Percentiles rank a stretch among this genome's conserved stretches.
phyloP scores from a whole-genome alignment of 2,113 vertebrate genomes.

The Stegastes partitus region DNA sequence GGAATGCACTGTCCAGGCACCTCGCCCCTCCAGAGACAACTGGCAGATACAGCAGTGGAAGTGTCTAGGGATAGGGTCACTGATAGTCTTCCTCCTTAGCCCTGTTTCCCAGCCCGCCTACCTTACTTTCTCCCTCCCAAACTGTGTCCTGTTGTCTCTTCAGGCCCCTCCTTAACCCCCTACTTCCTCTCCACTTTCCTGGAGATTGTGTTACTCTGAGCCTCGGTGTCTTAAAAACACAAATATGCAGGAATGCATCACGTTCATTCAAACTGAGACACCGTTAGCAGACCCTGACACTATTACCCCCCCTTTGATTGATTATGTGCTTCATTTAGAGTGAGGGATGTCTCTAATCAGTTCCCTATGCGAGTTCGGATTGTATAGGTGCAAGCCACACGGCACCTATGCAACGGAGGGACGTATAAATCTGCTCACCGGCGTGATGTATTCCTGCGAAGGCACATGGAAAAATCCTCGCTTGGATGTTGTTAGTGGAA shows the following conservation, averaged over 20 bases:
- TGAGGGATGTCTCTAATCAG: slow-evolving; percentile 39
- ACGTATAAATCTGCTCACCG: slow-evolving; percentile 48
- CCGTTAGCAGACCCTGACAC: slow-evolving; percentile 47
- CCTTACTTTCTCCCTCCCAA: slow-evolving; percentile 8
- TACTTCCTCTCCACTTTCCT: slow-evolving; percentile 30
- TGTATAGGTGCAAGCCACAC: neutral
- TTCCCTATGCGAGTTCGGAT: slow-evolving; percentile 42
- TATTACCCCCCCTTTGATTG: slow-evolving; percentile 49
- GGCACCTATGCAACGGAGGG: slow-evolving; percentile 15
- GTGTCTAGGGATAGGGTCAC: slow-evolving; percentile 61
- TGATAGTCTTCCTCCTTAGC: slow-evolving; percentile 52
- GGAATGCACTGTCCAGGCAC: slow-evolving; percentile 66
- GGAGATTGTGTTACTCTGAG: slow-evolving; percentile 59
- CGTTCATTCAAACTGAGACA: slow-evolving; percentile 30
- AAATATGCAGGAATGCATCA: slow-evolving; percentile 53
- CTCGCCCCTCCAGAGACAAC: slow-evolving; percentile 59
- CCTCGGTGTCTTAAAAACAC: slow-evolving; percentile 30
- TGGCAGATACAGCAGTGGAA: slow-evolving; percentile 52
- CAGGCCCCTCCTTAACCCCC: slow-evolving; percentile 13
- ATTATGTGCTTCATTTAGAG: slow-evolving; percentile 53
- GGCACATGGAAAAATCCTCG: slow-evolving; percentile 44
- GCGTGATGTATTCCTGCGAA: slow-evolving; percentile 29
- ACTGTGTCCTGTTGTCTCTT: slow-evolving; percentile 52
- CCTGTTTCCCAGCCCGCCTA: neutral
- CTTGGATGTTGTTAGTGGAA: slow-evolving; percentile 53